phyloP scores from a whole-genome alignment of 2,888 invertebrate genomes.

The Leucophenga montana region DNA sequence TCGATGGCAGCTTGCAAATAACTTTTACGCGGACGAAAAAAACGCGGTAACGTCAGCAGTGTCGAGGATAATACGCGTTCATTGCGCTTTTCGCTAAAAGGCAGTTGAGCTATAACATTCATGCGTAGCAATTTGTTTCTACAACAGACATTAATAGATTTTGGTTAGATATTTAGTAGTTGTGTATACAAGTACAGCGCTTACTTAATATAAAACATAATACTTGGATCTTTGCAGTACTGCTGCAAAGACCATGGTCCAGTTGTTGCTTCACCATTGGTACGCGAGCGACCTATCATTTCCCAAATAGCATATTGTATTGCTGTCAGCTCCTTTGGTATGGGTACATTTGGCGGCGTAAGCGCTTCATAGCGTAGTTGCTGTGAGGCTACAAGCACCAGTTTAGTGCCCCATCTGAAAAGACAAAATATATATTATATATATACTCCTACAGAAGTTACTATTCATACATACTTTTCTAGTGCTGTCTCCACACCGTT shows the following conservation, averaged over 20 bases:
- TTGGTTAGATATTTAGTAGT: too few species aligned
- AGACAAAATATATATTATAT: slow-evolving; percentile 33
- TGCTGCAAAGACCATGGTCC: slow-evolving; percentile 77
- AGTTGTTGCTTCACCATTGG: slow-evolving; percentile 80
- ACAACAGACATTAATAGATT: background rate
- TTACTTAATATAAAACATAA: slow-evolving; percentile 71
- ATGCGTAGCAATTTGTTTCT: slow-evolving; percentile 77
- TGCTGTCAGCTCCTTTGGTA: slow-evolving; percentile 74
- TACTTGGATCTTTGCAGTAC: slow-evolving; percentile 77
- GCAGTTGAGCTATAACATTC: slow-evolving; percentile 78
- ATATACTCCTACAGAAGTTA: slow-evolving; percentile 67
- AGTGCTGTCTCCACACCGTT: slow-evolving; percentile 73
- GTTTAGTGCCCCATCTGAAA: slow-evolving; percentile 76
- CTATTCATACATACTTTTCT: slow-evolving; percentile 56
- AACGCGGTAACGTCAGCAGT: slow-evolving; percentile 78
- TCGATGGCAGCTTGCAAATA: slow-evolving; percentile 73
- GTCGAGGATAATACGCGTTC: slow-evolving; percentile 73
- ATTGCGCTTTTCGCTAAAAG: slow-evolving; percentile 74
- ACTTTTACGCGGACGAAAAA: slow-evolving; percentile 76
- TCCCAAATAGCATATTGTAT: slow-evolving; percentile 83
- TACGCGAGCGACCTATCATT: slow-evolving; percentile 81
- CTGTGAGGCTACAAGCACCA: slow-evolving; percentile 83
- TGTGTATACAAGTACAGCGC: background rate
- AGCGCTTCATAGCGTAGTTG: slow-evolving; percentile 76
- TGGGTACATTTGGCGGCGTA: slow-evolving; percentile 74